phyloP scores from a whole-genome alignment of 2,113 vertebrate genomes.

The Polypterus senegalus region DNA sequence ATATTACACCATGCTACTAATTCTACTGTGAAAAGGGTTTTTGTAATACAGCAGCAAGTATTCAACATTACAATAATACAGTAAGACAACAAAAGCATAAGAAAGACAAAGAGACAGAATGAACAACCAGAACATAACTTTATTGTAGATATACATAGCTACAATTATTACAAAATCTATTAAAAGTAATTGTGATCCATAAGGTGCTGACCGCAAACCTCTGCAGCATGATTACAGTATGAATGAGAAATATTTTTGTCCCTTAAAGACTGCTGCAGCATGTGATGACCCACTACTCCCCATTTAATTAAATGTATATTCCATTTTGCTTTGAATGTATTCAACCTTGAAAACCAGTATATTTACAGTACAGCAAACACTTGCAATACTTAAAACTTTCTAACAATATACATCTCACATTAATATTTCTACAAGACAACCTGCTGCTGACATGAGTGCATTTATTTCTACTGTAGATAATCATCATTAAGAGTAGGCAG shows the following conservation, averaged over 20 bases:
- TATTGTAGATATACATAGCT: conserved; percentile 91
- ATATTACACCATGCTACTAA: too few relatives aligned
- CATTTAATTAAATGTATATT: conserved; percentile 33
- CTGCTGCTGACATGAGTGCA: conserved; percentile 44
- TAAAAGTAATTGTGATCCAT: conserved; percentile 76
- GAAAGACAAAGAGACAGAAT: conserved; percentile 6
- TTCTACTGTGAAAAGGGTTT: too few relatives aligned
- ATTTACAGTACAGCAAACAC: conserved; percentile 55
- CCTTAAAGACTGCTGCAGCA: conserved; percentile 62
- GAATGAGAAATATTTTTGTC: conserved; percentile 61
- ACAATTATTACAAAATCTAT: conserved; percentile 71
- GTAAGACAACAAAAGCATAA: not conserved
- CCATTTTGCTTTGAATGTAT: conserved; percentile 46
- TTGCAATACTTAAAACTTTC: conserved; percentile 42
- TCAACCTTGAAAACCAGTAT: conserved; percentile 44
- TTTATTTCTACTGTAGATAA: conserved; percentile 19
- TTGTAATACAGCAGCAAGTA: too few relatives aligned
- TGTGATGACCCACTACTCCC: conserved; percentile 57
- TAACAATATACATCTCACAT: conserved; percentile 24
- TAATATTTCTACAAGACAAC: conserved; percentile 23
- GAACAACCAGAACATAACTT: conserved; percentile 81
- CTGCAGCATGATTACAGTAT: conserved; percentile 73
- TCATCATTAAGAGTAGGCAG: too few relatives aligned
- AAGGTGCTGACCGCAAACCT: conserved; percentile 79
- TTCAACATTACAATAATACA: too few relatives aligned